Percentiles rank a stretch among this genome's conserved stretches.
Evolutionary conservation across 2,797 vertebrate genomes (phyloP).

Genomic region (Pseudomugil gertrudae): DNA sequence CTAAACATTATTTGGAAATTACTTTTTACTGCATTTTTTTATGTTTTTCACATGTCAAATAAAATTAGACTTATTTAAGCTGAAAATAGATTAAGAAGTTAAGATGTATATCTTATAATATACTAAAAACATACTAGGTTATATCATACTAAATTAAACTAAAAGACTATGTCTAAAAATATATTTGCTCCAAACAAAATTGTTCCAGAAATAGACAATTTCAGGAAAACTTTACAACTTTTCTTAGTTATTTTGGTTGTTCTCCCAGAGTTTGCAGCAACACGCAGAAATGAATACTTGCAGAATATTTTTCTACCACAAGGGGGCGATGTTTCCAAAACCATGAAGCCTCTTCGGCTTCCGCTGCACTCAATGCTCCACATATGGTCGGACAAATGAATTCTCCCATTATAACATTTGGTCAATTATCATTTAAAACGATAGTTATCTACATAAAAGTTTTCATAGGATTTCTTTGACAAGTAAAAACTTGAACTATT

Average conservation of each 20-base stretch:
- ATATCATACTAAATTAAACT: too few species aligned
- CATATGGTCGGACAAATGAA: not conserved
- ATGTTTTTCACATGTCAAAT: too few species aligned
- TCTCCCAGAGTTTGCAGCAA: not conserved
- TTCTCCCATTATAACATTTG: accelerated
- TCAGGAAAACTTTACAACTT: not conserved
- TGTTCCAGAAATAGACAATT: not conserved
- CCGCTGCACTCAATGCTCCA: constrained; percentile 23
- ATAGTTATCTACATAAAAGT: accelerated
- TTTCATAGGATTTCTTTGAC: not conserved
- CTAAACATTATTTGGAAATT: not conserved
- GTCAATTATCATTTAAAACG: not conserved
- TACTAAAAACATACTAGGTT: too few species aligned
- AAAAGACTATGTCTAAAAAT: too few species aligned
- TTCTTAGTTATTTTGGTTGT: not conserved
- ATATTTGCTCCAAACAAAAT: not conserved
- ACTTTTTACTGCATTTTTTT: not conserved
- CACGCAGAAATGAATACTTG: not conserved
- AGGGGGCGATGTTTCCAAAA: constrained; percentile 32
- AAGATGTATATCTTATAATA: not conserved
- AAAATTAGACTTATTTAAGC: not conserved
- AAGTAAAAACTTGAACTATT: too few species aligned
- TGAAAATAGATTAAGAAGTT: not conserved
- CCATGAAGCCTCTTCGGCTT: not conserved
- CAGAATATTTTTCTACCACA: constrained; percentile 32